A percentile compares a stretch with the other conserved stretches of the same genome.
Evolutionary conservation across 2,888 invertebrate genomes (phyloP).

Genomic region (Liodrosophila aerea): DNA sequence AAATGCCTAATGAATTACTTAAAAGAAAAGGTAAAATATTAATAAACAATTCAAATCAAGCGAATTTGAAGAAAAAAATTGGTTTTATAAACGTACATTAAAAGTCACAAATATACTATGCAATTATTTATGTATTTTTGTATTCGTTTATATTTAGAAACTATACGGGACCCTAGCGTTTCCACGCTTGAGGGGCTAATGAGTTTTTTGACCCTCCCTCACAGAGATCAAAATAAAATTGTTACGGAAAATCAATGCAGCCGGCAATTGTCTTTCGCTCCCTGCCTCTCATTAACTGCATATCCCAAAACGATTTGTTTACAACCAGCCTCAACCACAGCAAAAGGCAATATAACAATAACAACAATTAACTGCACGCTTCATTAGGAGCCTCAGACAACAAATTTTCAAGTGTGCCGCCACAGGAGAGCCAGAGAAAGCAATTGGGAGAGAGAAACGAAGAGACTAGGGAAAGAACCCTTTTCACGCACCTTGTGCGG

Average conservation of each 20-base stretch:
- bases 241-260: slow-evolving; percentile 50
- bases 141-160: background rate
- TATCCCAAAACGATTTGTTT: slow-evolving; percentile 62
- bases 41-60: no score
- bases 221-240: slow-evolving; percentile 25
- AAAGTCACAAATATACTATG: no score
- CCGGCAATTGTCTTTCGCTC: slow-evolving; percentile 29
- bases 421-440: slow-evolving; percentile 3
- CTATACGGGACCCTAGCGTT: background rate
- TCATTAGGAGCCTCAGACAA: slow-evolving; percentile 71
- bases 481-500: slow-evolving; percentile 47
- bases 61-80: no score
- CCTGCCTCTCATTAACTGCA: slow-evolving; percentile 4
- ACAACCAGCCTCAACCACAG: slow-evolving; percentile 31
- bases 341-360: slow-evolving; percentile 41
- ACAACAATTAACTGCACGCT: slow-evolving; percentile 72
- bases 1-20: no score
- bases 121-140: no score
- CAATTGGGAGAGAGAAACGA: slow-evolving; percentile 7
- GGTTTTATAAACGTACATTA: no score
- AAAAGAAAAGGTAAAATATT: no score
- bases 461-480: slow-evolving; percentile 31
- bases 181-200: slow-evolving; percentile 21
- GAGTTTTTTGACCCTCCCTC: slow-evolving; percentile 50
- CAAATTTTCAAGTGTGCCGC: slow-evolving; percentile 71